Evolutionary conservation across 1,140 invertebrate genomes (phyloP), one percentile per base, ranked within the genome.

Genomic region (Aplysia californica): DNA sequence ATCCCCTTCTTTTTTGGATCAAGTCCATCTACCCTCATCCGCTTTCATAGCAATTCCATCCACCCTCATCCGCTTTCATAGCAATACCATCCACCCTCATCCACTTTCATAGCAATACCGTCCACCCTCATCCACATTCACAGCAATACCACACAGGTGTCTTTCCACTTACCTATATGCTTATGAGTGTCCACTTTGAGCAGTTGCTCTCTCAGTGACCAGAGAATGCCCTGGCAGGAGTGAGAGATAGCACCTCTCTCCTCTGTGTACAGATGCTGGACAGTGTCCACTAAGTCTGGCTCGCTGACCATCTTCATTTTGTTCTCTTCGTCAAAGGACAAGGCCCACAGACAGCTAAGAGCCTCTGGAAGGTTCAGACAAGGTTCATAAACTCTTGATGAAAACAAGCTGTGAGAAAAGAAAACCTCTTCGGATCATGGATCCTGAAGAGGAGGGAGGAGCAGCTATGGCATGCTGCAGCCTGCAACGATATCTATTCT

Each of bases 241-340:
- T 80, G 79, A 29, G 39, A 67, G 0, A 75, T 39, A 3, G 50
- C 23, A 0, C 36, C 65, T 1, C 39, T 18, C 18, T 75, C 59
- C 20, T 21, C 67, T 23, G 33, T 20, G 56, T 39, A 77, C 23
- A 70, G 78, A 33, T 50, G 41, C 38, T 59, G 76, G n/a, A 79
- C 73, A 1, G 44, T 29, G 15, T 82, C 61, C 1, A 80, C 65
- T n/a, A 81, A 68, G 0, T 75, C 72, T 4, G 76, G 68, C 39
- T 80, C 72, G 18, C 68, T 65, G 23, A 78, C 35, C 26, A 84
- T 81, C 29, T 76, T 70, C n/a, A 66, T 33, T 56, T 77, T 78
- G 77, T 83, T 83, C 5, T 77, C 59, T 29, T 80, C 67, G 68
- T 84, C 78, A 74, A 84, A 84, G 44, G 77, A 76, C 31, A 84